Evolutionary conservation across 2,797 vertebrate species (phyloP).

Genomic region (Myoxocephalus aenaeus): DNA sequence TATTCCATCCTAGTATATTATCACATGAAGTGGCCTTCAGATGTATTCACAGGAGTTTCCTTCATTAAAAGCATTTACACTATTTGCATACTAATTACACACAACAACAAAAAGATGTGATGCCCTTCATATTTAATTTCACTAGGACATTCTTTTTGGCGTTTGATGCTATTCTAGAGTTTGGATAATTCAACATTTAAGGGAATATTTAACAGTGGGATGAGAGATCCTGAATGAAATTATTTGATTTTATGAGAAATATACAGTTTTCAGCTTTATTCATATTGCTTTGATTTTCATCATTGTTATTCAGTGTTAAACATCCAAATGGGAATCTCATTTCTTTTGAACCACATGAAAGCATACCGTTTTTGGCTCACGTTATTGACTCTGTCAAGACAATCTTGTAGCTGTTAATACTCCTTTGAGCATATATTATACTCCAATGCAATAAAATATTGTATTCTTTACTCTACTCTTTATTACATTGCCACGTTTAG

Average conservation of each 20-base stretch:
- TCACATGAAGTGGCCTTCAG: constrained; percentile 7
- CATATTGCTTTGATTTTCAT: background rate
- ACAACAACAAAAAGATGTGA: background rate
- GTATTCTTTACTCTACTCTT: background rate
- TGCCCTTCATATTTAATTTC: background rate
- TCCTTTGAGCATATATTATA: background rate
- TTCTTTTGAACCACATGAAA: background rate
- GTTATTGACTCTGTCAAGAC: background rate
- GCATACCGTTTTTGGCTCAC: background rate
- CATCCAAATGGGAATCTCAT: background rate
- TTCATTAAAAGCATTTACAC: constrained; percentile 1
- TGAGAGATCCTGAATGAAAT: background rate
- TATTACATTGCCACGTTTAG: background rate
- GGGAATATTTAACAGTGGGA: background rate
- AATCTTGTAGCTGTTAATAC: background rate
- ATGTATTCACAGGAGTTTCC: background rate
- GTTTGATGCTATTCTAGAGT: background rate
- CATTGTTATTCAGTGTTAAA: background rate
- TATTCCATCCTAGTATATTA: constrained; percentile 13
- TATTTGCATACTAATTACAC: constrained; percentile 14
- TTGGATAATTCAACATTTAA: background rate
- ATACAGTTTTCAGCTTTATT: background rate
- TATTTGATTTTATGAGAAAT: background rate
- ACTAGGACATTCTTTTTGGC: background rate
- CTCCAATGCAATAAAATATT: background rate